Conservation (phyloP, 2,113 vertebrate genomes). For the Macquaria australasica region DNA sequence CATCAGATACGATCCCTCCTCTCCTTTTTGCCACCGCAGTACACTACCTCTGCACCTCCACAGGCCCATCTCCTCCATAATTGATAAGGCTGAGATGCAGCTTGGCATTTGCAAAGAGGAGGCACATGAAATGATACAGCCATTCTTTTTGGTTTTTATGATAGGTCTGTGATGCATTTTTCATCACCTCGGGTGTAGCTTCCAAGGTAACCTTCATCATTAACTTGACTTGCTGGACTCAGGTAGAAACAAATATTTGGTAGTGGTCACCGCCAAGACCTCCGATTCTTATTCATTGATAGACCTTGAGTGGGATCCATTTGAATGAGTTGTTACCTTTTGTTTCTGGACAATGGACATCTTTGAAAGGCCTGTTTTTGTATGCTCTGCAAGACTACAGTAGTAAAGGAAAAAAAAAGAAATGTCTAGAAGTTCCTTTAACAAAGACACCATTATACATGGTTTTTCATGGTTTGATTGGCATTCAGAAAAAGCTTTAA, state of each 20-base stretch:
- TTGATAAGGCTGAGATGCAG: slow-evolving; percentile 76
- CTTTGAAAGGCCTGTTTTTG: background rate
- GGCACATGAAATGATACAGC: slow-evolving; percentile 64
- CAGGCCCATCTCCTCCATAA: slow-evolving; percentile 76
- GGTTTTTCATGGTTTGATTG: slow-evolving; percentile 14
- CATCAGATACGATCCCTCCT: slow-evolving; percentile 63
- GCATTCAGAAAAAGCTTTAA: slow-evolving; percentile 13
- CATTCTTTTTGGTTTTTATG: slow-evolving; percentile 73
- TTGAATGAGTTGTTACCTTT: slow-evolving; percentile 23
- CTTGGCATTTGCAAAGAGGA: slow-evolving; percentile 76
- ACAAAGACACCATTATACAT: background rate
- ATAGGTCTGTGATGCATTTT: slow-evolving; percentile 65
- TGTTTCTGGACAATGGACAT: background rate
- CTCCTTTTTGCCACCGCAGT: slow-evolving; percentile 41
- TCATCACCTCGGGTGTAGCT: slow-evolving; percentile 57
- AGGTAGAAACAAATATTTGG: slow-evolving; percentile 46
- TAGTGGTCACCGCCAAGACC: slow-evolving; percentile 34
- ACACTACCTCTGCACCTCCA: slow-evolving; percentile 47
- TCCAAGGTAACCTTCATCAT: slow-evolving; percentile 77
- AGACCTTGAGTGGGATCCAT: background rate
- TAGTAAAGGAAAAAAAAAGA: background rate
- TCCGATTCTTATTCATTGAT: slow-evolving; percentile 36
- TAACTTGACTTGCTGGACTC: slow-evolving; percentile 48
- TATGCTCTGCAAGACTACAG: background rate
- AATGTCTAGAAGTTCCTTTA: background rate